A percentile compares a stretch with the other conserved stretches of the same genome.
phyloP scores from a whole-genome alignment of 2,113 vertebrate species.

The Morphnarchus princeps region DNA sequence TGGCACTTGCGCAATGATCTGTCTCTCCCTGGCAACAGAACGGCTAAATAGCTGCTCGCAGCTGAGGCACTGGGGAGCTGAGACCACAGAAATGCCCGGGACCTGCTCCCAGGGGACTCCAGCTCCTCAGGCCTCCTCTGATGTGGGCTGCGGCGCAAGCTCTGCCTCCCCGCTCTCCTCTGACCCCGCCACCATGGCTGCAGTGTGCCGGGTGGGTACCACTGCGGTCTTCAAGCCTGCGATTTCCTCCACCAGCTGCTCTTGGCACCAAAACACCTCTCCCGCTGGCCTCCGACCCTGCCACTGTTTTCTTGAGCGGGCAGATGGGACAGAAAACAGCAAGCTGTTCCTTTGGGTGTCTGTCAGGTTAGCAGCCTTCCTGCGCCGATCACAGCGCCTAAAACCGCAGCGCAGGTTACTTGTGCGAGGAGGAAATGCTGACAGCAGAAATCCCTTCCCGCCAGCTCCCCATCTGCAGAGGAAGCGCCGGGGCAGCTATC shows the following conservation, averaged over 20 bases:
- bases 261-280: not conserved
- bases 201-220: not conserved
- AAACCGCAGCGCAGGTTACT: not conserved
- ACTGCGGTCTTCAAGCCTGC: not conserved
- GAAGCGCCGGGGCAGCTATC: no score
- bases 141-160: rapidly evolving
- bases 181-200: not conserved
- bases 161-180: not conserved
- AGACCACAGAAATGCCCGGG: not conserved
- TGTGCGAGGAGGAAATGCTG: not conserved
- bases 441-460: not conserved
- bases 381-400: not conserved
- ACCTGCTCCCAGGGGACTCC: not conserved
- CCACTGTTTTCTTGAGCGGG: not conserved
- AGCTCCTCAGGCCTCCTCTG: not conserved
- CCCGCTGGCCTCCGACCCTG: not conserved
- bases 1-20: not conserved
- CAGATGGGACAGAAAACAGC: not conserved
- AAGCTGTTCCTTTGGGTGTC: not conserved
- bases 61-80: not conserved
- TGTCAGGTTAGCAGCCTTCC: not conserved
- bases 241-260: not conserved
- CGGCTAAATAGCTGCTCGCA: not conserved
- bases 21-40: not conserved
- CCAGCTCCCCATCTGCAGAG: not conserved